Conservation (phyloP, 2,888 invertebrate genomes). For the Drosophila mulleri region DNA sequence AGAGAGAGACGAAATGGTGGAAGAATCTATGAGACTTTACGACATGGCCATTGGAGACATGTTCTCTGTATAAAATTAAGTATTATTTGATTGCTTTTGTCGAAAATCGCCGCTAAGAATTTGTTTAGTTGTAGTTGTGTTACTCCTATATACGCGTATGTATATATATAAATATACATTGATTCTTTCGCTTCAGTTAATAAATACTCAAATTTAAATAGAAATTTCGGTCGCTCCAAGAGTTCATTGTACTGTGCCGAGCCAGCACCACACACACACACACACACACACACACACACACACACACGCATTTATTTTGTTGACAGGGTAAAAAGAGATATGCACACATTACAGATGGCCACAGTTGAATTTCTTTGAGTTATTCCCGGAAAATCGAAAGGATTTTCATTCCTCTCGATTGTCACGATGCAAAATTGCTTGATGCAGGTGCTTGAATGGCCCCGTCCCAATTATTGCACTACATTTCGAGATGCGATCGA, state of each 20-base stretch:
- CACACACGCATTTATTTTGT: neutral
- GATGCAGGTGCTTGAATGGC: conserved; percentile 41
- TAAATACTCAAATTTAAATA: conserved; percentile 69
- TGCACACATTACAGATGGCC: conserved; percentile 3
- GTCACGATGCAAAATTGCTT: neutral
- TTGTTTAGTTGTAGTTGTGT: conserved; percentile 52
- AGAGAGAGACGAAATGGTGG: conserved; percentile 52
- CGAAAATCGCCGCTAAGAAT: conserved; percentile 54
- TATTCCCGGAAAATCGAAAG: conserved; percentile 54
- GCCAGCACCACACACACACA: neutral
- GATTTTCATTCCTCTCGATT: conserved; percentile 41
- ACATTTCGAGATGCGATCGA: conserved; percentile 11
- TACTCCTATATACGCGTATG: conserved; percentile 49
- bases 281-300: too few species aligned
- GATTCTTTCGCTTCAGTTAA: conserved; percentile 58
- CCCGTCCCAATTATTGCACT: conserved; percentile 54
- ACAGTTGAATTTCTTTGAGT: neutral
- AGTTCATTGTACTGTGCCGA: conserved; percentile 64
- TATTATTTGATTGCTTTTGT: conserved; percentile 73
- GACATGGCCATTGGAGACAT: conserved; percentile 62
- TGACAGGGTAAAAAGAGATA: conserved; percentile 1
- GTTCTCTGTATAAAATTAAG: conserved; percentile 77
- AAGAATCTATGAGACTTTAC: conserved; percentile 46
- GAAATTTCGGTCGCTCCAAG: conserved; percentile 48
- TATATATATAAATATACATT: neutral